Percentiles rank a stretch among this genome's conserved stretches.
Evolutionary conservation across 1,140 invertebrate genomes (phyloP).

Genomic region (Papilio polyxenes): DNA sequence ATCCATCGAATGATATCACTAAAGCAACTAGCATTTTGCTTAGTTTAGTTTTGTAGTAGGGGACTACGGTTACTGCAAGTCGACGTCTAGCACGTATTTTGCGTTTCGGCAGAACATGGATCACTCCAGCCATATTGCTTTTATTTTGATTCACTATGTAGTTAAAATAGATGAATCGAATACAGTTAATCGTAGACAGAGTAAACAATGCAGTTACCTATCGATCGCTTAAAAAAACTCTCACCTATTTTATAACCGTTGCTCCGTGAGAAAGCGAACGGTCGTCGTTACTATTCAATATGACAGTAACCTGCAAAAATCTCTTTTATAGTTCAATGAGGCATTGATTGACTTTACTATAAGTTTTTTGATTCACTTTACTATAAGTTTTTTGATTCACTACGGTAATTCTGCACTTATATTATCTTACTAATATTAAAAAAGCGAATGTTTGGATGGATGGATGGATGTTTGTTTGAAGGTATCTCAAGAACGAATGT

Average conservation of each 20-base stretch:
- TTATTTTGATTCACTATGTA: conserved; percentile 3
- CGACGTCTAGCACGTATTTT: too few species aligned
- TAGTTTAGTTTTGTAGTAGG: background rate
- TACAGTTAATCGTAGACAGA: background rate
- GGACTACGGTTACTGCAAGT: too few species aligned
- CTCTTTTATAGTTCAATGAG: background rate
- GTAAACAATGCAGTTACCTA: conserved; percentile 24
- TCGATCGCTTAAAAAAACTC: background rate
- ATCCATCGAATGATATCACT: background rate
- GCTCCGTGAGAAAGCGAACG: conserved; percentile 16
- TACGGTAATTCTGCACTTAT: too few species aligned
- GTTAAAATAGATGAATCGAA: conserved; percentile 8
- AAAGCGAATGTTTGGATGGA: too few species aligned
- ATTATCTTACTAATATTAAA: too few species aligned
- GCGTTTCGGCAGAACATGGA: too few species aligned
- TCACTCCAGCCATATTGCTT: too few species aligned
- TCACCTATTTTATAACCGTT: conserved; percentile 14
- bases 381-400: background rate
- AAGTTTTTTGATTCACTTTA: background rate
- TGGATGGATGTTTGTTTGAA: too few species aligned
- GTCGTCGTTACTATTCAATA: background rate
- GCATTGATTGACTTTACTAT: background rate
- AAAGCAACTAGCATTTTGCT: background rate
- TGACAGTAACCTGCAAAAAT: background rate
- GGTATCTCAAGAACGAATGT: too few species aligned